Evolutionary conservation across 2,113 vertebrate species (phyloP).

Genomic region (Aptenodytes forsteri): DNA sequence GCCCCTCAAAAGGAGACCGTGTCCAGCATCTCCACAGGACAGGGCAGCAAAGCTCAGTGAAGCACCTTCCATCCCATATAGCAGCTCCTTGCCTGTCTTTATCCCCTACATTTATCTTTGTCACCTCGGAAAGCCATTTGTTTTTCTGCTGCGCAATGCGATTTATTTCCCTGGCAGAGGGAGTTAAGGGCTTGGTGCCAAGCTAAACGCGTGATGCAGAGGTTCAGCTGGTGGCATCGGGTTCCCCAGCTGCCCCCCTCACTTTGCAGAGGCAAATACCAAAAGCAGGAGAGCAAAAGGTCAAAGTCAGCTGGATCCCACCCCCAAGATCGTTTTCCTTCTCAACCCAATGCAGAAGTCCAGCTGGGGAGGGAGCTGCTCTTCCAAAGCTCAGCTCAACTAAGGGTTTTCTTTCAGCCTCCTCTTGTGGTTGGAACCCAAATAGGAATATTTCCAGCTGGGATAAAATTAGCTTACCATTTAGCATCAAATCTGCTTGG

Average conservation of each 20-base stretch:
- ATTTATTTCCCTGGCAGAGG: neutral
- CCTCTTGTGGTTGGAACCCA: neutral
- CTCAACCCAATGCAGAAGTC: neutral
- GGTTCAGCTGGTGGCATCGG: neutral
- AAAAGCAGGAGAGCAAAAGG: neutral
- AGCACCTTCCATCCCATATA: neutral
- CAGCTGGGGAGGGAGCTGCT: neutral
- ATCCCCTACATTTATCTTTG: neutral
- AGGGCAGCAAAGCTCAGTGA: accelerated
- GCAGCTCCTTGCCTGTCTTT: neutral
- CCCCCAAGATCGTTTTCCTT: neutral
- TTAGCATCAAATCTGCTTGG: neutral
- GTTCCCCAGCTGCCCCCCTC: neutral
- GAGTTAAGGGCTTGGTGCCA: neutral
- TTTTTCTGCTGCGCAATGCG: neutral
- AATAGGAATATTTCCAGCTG: neutral
- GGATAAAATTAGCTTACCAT: neutral
- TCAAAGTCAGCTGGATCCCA: neutral
- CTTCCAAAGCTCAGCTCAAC: neutral
- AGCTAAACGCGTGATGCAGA: accelerated
- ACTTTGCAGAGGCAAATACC: neutral
- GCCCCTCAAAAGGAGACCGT: neutral
- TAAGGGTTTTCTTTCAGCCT: neutral
- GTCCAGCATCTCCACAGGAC: accelerated
- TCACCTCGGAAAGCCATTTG: neutral